Conservation (phyloP, 2,797 vertebrate genomes). For the Phataginus tricuspis region DNA sequence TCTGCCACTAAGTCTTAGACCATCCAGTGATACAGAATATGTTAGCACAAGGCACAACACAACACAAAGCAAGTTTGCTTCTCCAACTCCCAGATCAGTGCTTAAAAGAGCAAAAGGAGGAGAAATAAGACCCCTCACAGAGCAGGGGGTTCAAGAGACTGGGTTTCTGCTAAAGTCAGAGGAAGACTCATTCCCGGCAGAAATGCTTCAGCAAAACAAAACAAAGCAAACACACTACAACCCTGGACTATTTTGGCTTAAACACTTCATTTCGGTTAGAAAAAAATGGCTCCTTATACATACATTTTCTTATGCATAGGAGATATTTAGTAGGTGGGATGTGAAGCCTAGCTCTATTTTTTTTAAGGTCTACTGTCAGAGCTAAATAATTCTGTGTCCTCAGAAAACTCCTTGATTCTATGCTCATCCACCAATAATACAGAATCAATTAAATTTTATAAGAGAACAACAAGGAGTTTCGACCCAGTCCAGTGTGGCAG, state of each 20-base stretch:
- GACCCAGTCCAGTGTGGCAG: not conserved
- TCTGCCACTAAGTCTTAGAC: not conserved
- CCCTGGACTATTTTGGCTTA: not conserved
- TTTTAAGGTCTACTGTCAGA: not conserved
- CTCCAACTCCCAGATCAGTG: not conserved
- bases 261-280: not conserved
- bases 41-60: not conserved
- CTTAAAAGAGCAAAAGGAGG: not conserved
- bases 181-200: not conserved
- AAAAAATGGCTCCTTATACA: not conserved
- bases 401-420: not conserved
- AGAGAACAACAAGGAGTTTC: not conserved
- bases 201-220: not conserved
- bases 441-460: not conserved
- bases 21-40: not conserved
- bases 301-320: not conserved
- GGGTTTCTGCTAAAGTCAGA: not conserved
- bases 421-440: not conserved
- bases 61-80: not conserved
- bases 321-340: not conserved
- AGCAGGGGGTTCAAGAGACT: not conserved
- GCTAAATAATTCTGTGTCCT: not conserved
- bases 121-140: not conserved
- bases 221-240: not conserved
- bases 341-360: not conserved